Conservation (phyloP, 2,113 vertebrate species). For the Otolemur garnettii region DNA sequence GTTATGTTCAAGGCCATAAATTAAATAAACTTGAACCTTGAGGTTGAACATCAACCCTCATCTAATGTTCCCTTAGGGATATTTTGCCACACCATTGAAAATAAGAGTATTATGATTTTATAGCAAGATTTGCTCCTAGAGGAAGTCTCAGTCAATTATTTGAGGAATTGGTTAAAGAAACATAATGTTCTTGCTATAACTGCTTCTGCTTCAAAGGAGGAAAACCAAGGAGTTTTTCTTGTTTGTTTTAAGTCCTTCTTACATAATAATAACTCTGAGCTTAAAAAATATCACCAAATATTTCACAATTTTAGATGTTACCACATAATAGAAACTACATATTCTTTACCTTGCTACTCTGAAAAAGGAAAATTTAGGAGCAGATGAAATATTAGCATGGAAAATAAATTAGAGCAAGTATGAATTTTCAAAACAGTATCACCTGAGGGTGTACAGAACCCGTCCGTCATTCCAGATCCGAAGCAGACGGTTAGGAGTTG, state of each 20-base stretch:
- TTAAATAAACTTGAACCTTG: neutral
- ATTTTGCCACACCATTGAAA: neutral
- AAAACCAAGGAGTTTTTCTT: neutral
- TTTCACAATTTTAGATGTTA: neutral
- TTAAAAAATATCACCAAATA: neutral
- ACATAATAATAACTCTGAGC: neutral
- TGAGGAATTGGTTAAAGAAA: neutral
- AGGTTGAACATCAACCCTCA: neutral
- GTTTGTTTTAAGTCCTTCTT: neutral
- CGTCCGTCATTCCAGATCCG: conserved; percentile 96
- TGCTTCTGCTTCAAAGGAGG: neutral
- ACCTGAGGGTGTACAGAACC: conserved; percentile 98
- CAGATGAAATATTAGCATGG: neutral
- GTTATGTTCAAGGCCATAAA: neutral
- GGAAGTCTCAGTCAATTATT: neutral
- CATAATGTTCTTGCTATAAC: neutral
- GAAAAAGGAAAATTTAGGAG: neutral
- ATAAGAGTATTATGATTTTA: neutral
- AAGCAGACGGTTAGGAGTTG: conserved; percentile 97
- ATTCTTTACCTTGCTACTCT: neutral
- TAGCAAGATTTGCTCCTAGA: neutral
- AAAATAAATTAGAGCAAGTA: neutral
- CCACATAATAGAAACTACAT: neutral
- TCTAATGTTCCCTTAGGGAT: neutral
- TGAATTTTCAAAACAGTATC: conserved; percentile 41